Base-by-base conservation (phyloP, 2,797 vertebrate species). In the Molossus alvarezi region DNA sequence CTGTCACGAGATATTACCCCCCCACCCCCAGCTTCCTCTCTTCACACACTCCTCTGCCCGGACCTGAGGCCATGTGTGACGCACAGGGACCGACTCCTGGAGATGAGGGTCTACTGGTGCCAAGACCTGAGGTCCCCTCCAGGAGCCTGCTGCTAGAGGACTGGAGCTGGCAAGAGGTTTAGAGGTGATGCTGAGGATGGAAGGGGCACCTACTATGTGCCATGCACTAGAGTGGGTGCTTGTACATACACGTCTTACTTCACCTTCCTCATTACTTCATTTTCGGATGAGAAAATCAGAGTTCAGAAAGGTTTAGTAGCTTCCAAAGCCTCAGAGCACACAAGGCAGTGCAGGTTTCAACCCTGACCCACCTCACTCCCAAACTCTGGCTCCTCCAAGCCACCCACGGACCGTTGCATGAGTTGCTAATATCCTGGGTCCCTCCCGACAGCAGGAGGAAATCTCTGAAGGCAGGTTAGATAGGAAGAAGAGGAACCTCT, bases 391-490 rank as follows among this genome's bases (percentile, higher is more conserved):
- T 75, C 69, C 77, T 48, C 69, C 20, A 11, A 48, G 41, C 55
- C 37, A 77, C 84, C 58, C 58, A 73, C 1, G 0, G 65, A n/a
- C 64, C 51, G 11, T 13, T 25, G 51, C 41, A 12, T 14, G 25
- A 41, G 57, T 90, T 88, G 55, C 86, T 71, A 37, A 58, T 13
- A 62, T 53, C 48, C 65, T n/a, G 27, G 33, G 55, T 76, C 94
- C 71, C 73, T 94, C 82, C 84, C 1, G 48, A 76, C 37, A 95
- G 79, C n/a, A 90, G 67, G 21, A 97, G 41, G 69, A 91, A 81
- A 65, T 88, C 80, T 91, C 89, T 33, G 37, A 93, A 83, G 83
- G 53, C 88, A 97, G 87, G 17, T 55, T 67, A 95, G 93, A 96
- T 81, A 97, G 95, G 72, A 95, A 95, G 80, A 77, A 27, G 73